Evolutionary conservation across 1,140 invertebrate species (phyloP).

Genomic region (Ganaspis sp.): DNA sequence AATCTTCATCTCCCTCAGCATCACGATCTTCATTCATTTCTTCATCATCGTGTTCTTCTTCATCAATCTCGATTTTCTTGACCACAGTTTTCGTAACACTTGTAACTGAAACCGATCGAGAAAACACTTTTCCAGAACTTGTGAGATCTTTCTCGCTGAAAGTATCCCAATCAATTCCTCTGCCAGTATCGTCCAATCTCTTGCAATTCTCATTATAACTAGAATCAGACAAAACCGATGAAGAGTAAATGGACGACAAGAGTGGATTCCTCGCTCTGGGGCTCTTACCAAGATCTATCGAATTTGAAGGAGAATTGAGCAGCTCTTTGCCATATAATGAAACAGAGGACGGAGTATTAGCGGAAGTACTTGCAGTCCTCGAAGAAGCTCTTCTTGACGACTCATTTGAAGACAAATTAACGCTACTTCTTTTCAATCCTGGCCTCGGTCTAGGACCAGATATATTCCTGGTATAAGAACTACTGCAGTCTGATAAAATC

Average conservation of each 20-base stretch:
- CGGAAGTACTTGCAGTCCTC: neutral
- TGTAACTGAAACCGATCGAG: neutral
- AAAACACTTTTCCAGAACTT: neutral
- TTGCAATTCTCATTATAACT: neutral
- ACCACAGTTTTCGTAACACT: neutral
- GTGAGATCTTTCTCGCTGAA: neutral
- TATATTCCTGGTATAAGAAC: slow-evolving; percentile 42
- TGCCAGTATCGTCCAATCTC: neutral
- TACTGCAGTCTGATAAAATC: slow-evolving; percentile 50
- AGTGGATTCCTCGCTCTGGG: neutral
- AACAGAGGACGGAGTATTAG: neutral
- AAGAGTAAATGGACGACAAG: slow-evolving; percentile 15
- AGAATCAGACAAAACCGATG: neutral
- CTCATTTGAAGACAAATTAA: slow-evolving; percentile 37
- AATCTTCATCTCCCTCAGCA: neutral
- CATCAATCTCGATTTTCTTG: slow-evolving; percentile 36
- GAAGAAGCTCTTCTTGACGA: slow-evolving; percentile 3
- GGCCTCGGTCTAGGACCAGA: slow-evolving; percentile 62
- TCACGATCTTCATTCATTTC: neutral
- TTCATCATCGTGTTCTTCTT: slow-evolving; percentile 44
- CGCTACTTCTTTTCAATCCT: slow-evolving; percentile 60
- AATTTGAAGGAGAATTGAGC: neutral
- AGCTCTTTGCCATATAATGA: neutral
- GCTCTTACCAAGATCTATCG: neutral
- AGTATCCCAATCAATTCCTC: neutral